A percentile compares a stretch with the other conserved stretches of the same genome.
phyloP scores from a whole-genome alignment of 1,140 invertebrate species.

The Harlomillsia oculata region DNA sequence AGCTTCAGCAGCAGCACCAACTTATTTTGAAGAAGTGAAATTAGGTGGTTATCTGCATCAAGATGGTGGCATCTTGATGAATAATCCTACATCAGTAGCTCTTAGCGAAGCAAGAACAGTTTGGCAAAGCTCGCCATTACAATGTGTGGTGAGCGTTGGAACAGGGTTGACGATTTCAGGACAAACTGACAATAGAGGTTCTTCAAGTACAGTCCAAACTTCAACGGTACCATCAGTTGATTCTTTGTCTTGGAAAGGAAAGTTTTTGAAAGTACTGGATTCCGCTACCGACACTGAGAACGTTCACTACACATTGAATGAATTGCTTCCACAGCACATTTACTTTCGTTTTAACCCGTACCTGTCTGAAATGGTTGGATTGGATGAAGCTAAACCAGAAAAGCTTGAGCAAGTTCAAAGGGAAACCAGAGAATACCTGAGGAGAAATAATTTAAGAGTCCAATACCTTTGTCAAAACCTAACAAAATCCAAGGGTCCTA shows the following conservation, averaged over 20 bases:
- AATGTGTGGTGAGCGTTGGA: constrained; percentile 80
- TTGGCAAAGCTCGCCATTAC: constrained; percentile 68
- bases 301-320: constrained; percentile 69
- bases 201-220: constrained; percentile 29
- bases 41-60: constrained; percentile 67
- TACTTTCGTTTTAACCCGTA: constrained; percentile 90
- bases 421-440: constrained; percentile 40
- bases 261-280: constrained; percentile 73
- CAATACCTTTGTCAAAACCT: constrained; percentile 13
- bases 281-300: constrained; percentile 84
- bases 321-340: constrained; percentile 62
- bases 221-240: constrained; percentile 25
- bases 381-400: constrained; percentile 70
- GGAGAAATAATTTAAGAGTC: constrained; percentile 24
- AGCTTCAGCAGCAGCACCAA: constrained; percentile 84
- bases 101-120: constrained; percentile 76
- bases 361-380: constrained; percentile 63
- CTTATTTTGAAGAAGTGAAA: constrained; percentile 80
- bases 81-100: constrained; percentile 83
- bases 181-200: constrained; percentile 29
- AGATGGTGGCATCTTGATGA: constrained; percentile 76
- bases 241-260: constrained; percentile 61
- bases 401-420: constrained; percentile 52
- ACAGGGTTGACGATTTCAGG: constrained; percentile 55
- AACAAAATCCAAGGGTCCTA: constrained; percentile 8